A percentile compares a stretch with the other conserved stretches of the same genome.
Evolutionary conservation across 2,888 invertebrate species (phyloP).

Genomic region (Scaeva pyrastri): DNA sequence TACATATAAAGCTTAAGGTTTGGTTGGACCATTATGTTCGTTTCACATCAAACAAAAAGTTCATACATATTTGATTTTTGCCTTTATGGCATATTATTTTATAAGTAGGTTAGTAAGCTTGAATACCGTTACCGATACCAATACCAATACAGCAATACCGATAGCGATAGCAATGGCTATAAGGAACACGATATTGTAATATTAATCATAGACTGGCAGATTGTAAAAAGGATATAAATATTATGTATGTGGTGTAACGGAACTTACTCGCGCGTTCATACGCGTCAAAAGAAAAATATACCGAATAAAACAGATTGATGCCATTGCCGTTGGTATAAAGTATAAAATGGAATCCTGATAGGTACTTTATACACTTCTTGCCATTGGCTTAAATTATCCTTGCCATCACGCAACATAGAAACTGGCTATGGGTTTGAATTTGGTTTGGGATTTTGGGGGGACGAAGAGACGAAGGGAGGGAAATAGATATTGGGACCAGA

Average conservation of each 20-base stretch:
- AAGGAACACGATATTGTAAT: conserved; percentile 38
- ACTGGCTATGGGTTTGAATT: conserved; percentile 11
- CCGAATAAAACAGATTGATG: conserved; percentile 60
- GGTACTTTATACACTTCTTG: conserved; percentile 40
- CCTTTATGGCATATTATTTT: not conserved
- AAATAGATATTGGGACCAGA: conserved; percentile 44
- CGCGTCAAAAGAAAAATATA: conserved; percentile 12
- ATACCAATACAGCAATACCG: too few species aligned
- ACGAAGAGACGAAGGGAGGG: too few species aligned
- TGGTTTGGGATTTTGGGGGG: too few species aligned
- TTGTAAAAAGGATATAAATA: conserved; percentile 52
- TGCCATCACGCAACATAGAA: conserved; percentile 43
- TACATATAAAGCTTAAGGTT: not conserved
- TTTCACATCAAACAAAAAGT: too few species aligned
- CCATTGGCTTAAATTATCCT: conserved; percentile 52
- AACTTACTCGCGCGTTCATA: conserved; percentile 60
- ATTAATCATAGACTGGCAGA: conserved; percentile 52
- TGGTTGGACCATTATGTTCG: too few species aligned
- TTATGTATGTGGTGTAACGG: conserved; percentile 35
- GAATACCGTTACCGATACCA: not conserved
- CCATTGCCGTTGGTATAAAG: conserved; percentile 2
- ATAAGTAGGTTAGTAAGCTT: not conserved
- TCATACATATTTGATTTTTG: conserved; percentile 16
- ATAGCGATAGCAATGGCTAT: conserved; percentile 3
- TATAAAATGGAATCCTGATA: conserved; percentile 24